A percentile compares a stretch with the other conserved stretches of the same genome.
Evolutionary conservation across 37 sponge, comb jelly and placozoan genomes (phyloP).

Genomic region (Lycopodina hypogea): DNA sequence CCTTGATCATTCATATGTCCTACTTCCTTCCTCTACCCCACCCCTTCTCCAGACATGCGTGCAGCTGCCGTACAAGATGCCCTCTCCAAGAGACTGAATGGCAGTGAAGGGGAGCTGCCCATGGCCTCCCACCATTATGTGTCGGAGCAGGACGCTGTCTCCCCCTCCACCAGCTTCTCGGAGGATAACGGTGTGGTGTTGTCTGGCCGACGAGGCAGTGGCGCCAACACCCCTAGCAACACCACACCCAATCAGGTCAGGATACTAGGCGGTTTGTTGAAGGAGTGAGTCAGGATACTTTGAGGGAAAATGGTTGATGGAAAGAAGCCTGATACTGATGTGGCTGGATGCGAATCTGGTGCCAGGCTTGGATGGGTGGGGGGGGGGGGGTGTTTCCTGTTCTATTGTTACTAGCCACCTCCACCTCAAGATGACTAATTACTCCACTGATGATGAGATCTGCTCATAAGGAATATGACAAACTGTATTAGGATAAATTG

Average conservation of each 20-base stretch:
- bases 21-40: constrained; percentile 11
- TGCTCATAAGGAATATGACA: too few species aligned
- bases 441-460: too few species aligned
- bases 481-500: too few species aligned
- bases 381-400: too few species aligned
- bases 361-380: too few species aligned
- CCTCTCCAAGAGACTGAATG: constrained; percentile 4
- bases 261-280: neutral
- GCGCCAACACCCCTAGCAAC: neutral
- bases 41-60: constrained; percentile 23
- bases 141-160: neutral
- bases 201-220: neutral
- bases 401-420: too few species aligned
- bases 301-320: too few species aligned
- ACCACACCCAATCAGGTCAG: constrained; percentile 6
- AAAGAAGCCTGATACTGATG: too few species aligned
- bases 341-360: too few species aligned
- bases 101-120: constrained; percentile 15
- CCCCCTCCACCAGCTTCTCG: constrained; percentile 35
- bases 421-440: too few species aligned
- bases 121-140: neutral
- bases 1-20: neutral
- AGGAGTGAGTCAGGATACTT: too few species aligned
- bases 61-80: constrained; percentile 47
- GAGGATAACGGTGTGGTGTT: constrained; percentile 6